Evolutionary conservation across 37 sponge, comb jelly and placozoan genomes (phyloP).

Genomic region (Theonella swinhoei): DNA sequence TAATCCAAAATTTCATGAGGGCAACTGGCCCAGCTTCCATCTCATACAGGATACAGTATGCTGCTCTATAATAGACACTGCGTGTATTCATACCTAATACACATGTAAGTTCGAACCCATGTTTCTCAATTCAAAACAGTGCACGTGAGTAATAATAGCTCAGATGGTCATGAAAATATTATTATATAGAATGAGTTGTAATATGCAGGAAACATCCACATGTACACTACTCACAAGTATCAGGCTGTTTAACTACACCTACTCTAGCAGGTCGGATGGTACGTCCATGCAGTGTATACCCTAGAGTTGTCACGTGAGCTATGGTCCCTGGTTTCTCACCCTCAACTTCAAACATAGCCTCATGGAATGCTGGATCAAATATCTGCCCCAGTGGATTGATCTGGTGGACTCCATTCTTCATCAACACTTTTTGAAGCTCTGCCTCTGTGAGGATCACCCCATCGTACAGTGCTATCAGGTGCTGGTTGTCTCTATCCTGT

Average conservation of each 20-base stretch:
- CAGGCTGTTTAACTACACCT: constrained; percentile 75
- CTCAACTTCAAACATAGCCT: constrained; percentile 92
- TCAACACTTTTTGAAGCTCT: constrained; percentile 87
- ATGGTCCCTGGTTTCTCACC: constrained; percentile 87
- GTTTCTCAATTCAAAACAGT: too few species aligned
- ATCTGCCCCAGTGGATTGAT: constrained; percentile 74
- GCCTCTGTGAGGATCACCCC: constrained; percentile 89
- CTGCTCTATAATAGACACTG: too few species aligned
- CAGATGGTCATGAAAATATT: too few species aligned
- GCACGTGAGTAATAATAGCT: too few species aligned
- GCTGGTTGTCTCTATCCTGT: constrained; percentile 44
- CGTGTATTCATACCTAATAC: too few species aligned
- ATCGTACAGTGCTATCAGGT: constrained; percentile 61
- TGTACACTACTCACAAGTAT: too few species aligned
- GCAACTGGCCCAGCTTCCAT: too few species aligned
- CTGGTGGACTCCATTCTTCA: constrained; percentile 79
- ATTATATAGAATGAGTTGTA: too few species aligned
- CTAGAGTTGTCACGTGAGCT: constrained; percentile 72
- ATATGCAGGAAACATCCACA: too few species aligned
- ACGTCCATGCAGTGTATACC: constrained; percentile 88
- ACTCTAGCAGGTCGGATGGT: constrained; percentile 94
- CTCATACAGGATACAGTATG: too few species aligned
- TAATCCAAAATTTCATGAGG: too few species aligned
- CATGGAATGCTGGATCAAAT: constrained; percentile 94
- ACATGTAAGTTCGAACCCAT: too few species aligned